Evolutionary conservation across 2,113 vertebrate species (phyloP), one percentile per base, ranked within the genome.

Genomic region (Trematocara macrostoma): DNA sequence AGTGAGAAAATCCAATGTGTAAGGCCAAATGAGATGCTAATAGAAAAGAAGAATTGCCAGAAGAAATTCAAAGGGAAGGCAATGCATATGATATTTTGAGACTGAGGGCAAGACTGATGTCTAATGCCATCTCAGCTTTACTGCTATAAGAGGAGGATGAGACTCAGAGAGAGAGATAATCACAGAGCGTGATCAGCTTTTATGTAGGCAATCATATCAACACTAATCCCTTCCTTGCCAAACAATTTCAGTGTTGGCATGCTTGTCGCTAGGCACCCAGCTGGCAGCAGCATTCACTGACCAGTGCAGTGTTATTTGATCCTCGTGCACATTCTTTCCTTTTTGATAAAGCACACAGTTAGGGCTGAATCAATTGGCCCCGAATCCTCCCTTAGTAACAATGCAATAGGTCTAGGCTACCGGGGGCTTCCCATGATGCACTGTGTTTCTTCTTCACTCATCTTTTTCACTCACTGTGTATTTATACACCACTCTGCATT

Each of bases 1-100:
- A 91, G 85, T 90, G 94, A 92, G 90, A 85, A 93, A 93, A 94
- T 93, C 76, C 86, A 92, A 91, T 87, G 93, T 86, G 88, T 92
- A 91, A 92, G 84, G 81, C 91, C 80, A 86, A 90, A 94, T 91
- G 92, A 93, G 92, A 94, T 90, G 91, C 89, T 93, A 92, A 93
- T 93, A 91, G 89, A 89, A 93, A 84, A 92, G 64, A 91, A 86
- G 79, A 88, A 90, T 91, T 87, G 88, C 87, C 90, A 2, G 85
- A 83, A 84, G 52, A 91, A 83, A 88, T 88, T 91, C 83, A 88
- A 82, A 87, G 59, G 80, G 56, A 67, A 89, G 23, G 87, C 51
- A 87, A 84, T 2, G 67, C 56, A 56, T 40, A 35, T 31, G 53
- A 91, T 87, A 88, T 86, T 87, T 82, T 64, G 51, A 89, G 88